phyloP scores from a whole-genome alignment of 2,888 invertebrate genomes.

The Ennomos erosarius region DNA sequence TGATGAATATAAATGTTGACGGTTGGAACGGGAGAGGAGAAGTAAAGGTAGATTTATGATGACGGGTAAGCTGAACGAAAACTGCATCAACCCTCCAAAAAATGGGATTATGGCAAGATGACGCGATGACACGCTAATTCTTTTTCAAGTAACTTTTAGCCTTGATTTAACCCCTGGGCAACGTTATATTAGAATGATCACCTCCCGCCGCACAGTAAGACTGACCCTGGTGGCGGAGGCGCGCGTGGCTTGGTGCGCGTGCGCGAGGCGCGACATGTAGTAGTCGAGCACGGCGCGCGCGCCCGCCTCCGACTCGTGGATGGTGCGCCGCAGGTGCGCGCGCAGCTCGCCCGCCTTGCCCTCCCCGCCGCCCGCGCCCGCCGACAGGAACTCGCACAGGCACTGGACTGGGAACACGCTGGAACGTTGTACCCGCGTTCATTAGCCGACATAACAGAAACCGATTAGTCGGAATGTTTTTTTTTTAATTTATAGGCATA shows the following conservation, averaged over 20 bases:
- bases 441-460: background rate
- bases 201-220: slow-evolving; percentile 17
- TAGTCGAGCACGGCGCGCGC: slow-evolving; percentile 96
- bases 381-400: slow-evolving; percentile 96
- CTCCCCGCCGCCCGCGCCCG: slow-evolving; percentile 77
- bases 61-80: too few relatives aligned
- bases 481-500: too few relatives aligned
- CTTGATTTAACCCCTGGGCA: too few relatives aligned
- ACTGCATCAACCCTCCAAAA: too few relatives aligned
- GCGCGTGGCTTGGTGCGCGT: slow-evolving; percentile 91
- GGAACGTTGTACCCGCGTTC: slow-evolving; percentile 2
- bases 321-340: slow-evolving; percentile 83
- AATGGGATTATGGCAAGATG: too few relatives aligned
- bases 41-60: too few relatives aligned
- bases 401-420: slow-evolving; percentile 98
- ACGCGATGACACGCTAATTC: too few relatives aligned
- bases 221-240: slow-evolving; percentile 89
- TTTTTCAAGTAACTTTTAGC: too few relatives aligned
- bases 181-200: too few relatives aligned
- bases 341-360: slow-evolving; percentile 88
- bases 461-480: too few relatives aligned
- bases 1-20: too few relatives aligned
- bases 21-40: too few relatives aligned
- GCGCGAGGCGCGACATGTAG: slow-evolving; percentile 93
- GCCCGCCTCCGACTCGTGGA: slow-evolving; percentile 80